These are phyloP conservation scores for Deilephila elpenor DNA, from an alignment of 2,888 invertebrate species.

Conservation along the genomic window DNA sequence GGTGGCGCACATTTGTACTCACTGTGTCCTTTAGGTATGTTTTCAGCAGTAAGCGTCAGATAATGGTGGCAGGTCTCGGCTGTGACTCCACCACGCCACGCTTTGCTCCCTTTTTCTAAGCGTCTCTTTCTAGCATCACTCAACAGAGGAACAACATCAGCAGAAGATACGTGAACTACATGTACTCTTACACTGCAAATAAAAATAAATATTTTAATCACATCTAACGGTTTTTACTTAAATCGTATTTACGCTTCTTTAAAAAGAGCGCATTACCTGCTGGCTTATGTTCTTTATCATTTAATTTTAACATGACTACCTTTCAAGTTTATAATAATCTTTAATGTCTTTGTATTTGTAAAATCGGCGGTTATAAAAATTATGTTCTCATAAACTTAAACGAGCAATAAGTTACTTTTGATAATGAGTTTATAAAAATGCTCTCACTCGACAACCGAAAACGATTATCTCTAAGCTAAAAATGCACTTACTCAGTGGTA, in stretches of 20 bases:
- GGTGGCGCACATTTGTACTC: slow-evolving; percentile 91
- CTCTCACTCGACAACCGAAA: background rate
- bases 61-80: slow-evolving; percentile 91
- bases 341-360: too few relatives aligned
- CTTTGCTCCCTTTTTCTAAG: slow-evolving; percentile 78
- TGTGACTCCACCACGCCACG: slow-evolving; percentile 84
- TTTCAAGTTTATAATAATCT: too few relatives aligned
- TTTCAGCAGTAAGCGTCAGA: slow-evolving; percentile 86
- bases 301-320: background rate
- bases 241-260: background rate
- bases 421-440: too few relatives aligned
- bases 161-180: slow-evolving; percentile 87
- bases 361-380: too few relatives aligned
- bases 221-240: background rate
- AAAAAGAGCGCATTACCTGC: too few relatives aligned
- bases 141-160: slow-evolving; percentile 85
- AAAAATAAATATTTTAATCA: background rate
- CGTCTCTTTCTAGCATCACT: slow-evolving; percentile 73
- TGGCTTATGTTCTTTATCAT: too few relatives aligned
- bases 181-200: slow-evolving; percentile 85
- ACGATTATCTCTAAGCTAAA: too few relatives aligned
- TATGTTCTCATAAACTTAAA: too few relatives aligned
- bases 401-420: too few relatives aligned
- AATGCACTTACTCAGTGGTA: slow-evolving; percentile 79
- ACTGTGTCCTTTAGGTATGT: slow-evolving; percentile 86